These are phyloP conservation scores for Rosalia funebris DNA, from an alignment of 2,888 invertebrate species.

Conservation along the genomic window DNA sequence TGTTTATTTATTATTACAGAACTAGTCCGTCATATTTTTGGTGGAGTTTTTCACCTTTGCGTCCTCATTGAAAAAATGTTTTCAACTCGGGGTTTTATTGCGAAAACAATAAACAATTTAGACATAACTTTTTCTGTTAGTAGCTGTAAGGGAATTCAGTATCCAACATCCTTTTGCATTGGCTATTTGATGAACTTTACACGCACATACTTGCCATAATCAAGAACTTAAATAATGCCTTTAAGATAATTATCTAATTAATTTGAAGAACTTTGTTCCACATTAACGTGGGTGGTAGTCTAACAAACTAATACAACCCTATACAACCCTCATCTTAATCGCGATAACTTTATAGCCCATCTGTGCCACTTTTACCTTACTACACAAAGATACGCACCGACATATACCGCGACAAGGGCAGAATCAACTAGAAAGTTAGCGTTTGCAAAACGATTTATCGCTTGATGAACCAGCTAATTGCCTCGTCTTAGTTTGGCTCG, in stretches of 20 bases:
- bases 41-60: too few relatives aligned
- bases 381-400: constrained; percentile 8
- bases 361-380: constrained; percentile 8
- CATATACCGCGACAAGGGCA: neutral
- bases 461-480: constrained; percentile 1
- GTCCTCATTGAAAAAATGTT: too few relatives aligned
- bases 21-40: too few relatives aligned
- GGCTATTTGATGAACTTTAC: too few relatives aligned
- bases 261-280: neutral
- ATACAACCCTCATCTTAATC: neutral
- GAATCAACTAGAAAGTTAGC: constrained; percentile 3
- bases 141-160: too few relatives aligned
- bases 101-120: too few relatives aligned
- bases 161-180: too few relatives aligned
- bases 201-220: too few relatives aligned
- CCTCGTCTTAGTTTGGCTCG: neutral
- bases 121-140: too few relatives aligned
- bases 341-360: constrained; percentile 3
- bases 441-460: constrained; percentile 16
- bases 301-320: neutral
- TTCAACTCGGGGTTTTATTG: too few relatives aligned
- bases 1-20: too few relatives aligned
- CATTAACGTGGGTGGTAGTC: neutral
- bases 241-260: neutral
- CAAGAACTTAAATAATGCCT: too few relatives aligned